These are phyloP conservation scores for Lasiurus borealis DNA, from an alignment of 2,113 vertebrate genomes.

Conservation along the genomic window DNA sequence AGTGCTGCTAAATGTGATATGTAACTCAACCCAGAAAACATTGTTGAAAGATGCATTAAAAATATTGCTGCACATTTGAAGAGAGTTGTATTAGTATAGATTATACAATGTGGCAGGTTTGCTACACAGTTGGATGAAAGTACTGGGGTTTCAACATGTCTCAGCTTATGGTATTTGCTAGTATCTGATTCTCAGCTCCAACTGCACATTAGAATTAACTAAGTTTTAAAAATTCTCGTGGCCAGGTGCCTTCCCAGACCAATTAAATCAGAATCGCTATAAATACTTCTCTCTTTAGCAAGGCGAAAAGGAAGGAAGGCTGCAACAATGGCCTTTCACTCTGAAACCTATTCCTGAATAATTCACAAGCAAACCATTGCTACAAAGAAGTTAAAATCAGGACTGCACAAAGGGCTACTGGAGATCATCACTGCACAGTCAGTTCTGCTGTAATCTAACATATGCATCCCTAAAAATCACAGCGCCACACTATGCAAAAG, in stretches of 20 bases:
- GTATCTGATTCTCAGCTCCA: not conserved
- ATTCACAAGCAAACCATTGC: not conserved
- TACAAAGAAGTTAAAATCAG: not conserved
- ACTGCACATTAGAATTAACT: not conserved
- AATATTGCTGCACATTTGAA: conserved; percentile 15
- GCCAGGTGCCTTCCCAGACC: not conserved
- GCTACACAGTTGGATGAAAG: not conserved
- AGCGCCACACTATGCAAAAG: not conserved
- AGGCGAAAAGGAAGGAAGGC: not conserved
- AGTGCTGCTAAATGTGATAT: not conserved
- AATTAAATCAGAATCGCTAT: not conserved
- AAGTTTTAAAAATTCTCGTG: not conserved
- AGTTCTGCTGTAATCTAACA: not conserved
- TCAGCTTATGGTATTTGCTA: not conserved
- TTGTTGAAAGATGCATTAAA: conserved; percentile 38
- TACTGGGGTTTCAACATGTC: conserved; percentile 32
- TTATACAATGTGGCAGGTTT: conserved; percentile 11
- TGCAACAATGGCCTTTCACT: not conserved
- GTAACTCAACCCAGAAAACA: not conserved
- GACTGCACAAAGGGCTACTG: not conserved
- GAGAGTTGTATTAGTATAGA: conserved; percentile 41
- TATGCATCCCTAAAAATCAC: not conserved
- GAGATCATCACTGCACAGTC: not conserved
- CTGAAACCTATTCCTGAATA: not conserved
- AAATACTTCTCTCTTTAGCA: not conserved